Evolutionary conservation across 1,140 invertebrate genomes (phyloP).

Genomic region (Zophobas atratus): DNA sequence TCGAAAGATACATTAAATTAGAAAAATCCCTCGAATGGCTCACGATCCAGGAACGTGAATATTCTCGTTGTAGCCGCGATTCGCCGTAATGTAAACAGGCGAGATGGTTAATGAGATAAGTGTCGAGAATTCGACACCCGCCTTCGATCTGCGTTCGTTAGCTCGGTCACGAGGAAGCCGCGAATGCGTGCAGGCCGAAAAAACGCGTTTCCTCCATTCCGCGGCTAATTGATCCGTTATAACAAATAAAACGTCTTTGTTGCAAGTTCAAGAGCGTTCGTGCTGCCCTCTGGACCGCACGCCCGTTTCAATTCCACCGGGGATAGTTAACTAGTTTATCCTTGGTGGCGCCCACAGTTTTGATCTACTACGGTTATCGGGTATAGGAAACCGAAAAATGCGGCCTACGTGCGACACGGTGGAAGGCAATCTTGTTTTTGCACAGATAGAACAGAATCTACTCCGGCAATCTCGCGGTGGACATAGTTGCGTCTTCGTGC

Average conservation of each 20-base stretch:
- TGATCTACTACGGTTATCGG: neutral
- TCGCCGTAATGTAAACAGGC: constrained; percentile 33
- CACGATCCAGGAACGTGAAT: constrained; percentile 51
- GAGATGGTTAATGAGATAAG: constrained; percentile 38
- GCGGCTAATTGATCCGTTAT: constrained; percentile 15
- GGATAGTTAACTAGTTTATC: constrained; percentile 28
- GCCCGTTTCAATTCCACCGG: constrained; percentile 11
- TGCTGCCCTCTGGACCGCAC: constrained; percentile 39
- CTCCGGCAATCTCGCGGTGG: constrained; percentile 35
- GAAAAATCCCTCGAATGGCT: constrained; percentile 31
- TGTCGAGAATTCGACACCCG: constrained; percentile 9
- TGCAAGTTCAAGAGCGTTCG: constrained; percentile 35
- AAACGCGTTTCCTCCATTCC: constrained; percentile 12
- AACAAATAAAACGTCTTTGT: constrained; percentile 20
- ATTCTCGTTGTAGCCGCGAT: constrained; percentile 29
- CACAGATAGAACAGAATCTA: constrained; percentile 28
- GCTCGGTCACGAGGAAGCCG: neutral
- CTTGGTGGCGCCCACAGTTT: constrained; percentile 32
- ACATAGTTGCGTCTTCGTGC: constrained; percentile 48
- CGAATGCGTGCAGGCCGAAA: neutral
- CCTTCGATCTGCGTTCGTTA: neutral
- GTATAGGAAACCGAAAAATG: neutral
- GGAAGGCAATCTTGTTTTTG: constrained; percentile 31
- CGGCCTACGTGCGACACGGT: neutral
- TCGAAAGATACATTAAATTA: constrained; percentile 50